Base-by-base conservation (phyloP, 2,888 invertebrate genomes). In the Mythimna vitellina region DNA sequence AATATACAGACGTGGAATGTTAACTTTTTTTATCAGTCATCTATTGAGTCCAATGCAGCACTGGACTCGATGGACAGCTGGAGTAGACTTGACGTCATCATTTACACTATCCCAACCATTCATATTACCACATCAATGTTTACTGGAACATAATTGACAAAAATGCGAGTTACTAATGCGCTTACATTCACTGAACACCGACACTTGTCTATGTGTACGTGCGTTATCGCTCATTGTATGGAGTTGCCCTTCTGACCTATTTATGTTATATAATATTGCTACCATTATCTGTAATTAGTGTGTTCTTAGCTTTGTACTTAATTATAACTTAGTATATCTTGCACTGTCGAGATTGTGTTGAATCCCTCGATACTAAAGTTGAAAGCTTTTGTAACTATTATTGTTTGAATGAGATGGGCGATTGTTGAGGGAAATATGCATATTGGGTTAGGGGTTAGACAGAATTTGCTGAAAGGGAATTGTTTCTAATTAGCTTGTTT, bases 211-310 rank as follows among this genome's bases (percentile, higher is more conserved):
- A 17, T 56, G 20, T 56, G 17, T 56, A 8, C 4, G 17, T 25
- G 35, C 9, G 1, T 20, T 5, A 25, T 38, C 6, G 3, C 20
- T 57, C 9, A 4, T 38, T 29, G 35, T 17, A 17, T 12, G 1
- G 20, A n/a, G 4, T 29, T 0, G 0, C 22, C 58, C 53, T 74
- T 78, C 78, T 74, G 53, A 10, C 29, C 46, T 38, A 1, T 25
- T 2, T 38, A 5, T 14, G 8, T 14, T 29, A 38, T 46, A 51
- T 25, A 3, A 14, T 70, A 8, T 9, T 35, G 20, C 53, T n/a
- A n/a, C 73, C 82, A 84, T 79, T 85, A 81, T 80, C 76, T 74
- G 72, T 82, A 85, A 87, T 84, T 84, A 85, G 80, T 79, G 58
- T 83, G 76, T 80, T 82, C 84, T 76, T 76, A 68, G 82, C 74